Conservation (phyloP, 1,140 invertebrate species). For the Akabosia matsudoensis region DNA sequence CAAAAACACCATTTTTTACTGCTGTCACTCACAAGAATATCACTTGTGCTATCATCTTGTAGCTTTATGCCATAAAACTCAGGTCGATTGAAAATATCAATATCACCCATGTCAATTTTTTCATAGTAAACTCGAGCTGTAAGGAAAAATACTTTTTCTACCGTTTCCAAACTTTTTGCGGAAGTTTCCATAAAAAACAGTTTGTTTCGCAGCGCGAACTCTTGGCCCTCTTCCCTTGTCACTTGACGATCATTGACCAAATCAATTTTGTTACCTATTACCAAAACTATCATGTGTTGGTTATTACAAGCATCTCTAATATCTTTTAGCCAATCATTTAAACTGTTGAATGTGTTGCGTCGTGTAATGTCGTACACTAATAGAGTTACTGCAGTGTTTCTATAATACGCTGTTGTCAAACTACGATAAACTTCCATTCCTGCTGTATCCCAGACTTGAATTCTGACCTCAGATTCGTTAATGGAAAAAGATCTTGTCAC, state of each 20-base stretch:
- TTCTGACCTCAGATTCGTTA: background rate
- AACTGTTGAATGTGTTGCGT: background rate
- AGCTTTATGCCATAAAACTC: background rate
- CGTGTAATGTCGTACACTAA: slow-evolving; percentile 7
- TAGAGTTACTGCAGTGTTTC: slow-evolving; percentile 2
- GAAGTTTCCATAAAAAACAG: slow-evolving; percentile 23
- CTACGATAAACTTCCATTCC: slow-evolving; percentile 17
- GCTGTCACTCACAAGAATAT: background rate
- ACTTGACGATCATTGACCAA: background rate
- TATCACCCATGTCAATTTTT: slow-evolving; percentile 18
- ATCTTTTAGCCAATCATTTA: background rate
- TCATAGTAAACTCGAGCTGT: slow-evolving; percentile 9
- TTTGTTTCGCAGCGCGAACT: slow-evolving; percentile 2
- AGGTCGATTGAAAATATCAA: slow-evolving; percentile 1
- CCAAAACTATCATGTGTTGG: background rate
- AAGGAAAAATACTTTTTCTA: slow-evolving; percentile 10
- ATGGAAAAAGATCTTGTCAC: background rate
- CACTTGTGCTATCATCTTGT: background rate
- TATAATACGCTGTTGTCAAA: slow-evolving; percentile 6
- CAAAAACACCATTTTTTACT: background rate
- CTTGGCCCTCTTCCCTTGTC: background rate
- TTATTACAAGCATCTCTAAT: background rate
- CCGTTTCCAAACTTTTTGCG: background rate
- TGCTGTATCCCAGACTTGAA: slow-evolving; percentile 3
- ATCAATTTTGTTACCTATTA: slow-evolving; percentile 16